Evolutionary conservation across 2,888 invertebrate species (phyloP).

Genomic region (Caenorhabditis sp.): DNA sequence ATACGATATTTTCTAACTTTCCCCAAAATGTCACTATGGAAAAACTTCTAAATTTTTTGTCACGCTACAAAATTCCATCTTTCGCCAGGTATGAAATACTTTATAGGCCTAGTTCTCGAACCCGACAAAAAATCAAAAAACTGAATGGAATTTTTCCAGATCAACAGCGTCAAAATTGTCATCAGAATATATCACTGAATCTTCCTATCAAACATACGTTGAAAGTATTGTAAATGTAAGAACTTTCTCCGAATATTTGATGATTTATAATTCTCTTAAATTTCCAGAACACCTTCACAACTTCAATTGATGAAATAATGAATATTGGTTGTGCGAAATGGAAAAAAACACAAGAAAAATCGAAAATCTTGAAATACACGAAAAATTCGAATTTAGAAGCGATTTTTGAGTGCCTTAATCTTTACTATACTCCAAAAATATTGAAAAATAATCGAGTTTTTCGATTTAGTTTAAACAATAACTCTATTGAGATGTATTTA

Average conservation of each 20-base stretch:
- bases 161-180: neutral
- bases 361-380: slow-evolving; percentile 13
- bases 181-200: neutral
- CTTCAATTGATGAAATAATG: slow-evolving; percentile 7
- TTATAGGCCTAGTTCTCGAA: too few relatives aligned
- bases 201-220: slow-evolving; percentile 17
- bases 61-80: too few relatives aligned
- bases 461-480: neutral
- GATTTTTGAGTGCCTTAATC: slow-evolving; percentile 9
- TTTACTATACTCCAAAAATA: slow-evolving; percentile 24
- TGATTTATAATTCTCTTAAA: neutral
- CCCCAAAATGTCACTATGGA: too few relatives aligned
- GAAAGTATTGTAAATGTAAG: slow-evolving; percentile 6
- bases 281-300: slow-evolving; percentile 10
- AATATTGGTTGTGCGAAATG: slow-evolving; percentile 18
- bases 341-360: neutral
- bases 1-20: too few relatives aligned
- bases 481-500: neutral
- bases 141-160: neutral
- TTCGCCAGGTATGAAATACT: too few relatives aligned
- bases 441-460: slow-evolving; percentile 22
- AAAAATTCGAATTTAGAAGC: neutral
- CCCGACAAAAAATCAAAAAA: neutral
- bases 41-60: too few relatives aligned
- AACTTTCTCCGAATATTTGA: neutral